Conservation (phyloP, 2,113 vertebrate species). For the Heloderma charlesbogerti region DNA sequence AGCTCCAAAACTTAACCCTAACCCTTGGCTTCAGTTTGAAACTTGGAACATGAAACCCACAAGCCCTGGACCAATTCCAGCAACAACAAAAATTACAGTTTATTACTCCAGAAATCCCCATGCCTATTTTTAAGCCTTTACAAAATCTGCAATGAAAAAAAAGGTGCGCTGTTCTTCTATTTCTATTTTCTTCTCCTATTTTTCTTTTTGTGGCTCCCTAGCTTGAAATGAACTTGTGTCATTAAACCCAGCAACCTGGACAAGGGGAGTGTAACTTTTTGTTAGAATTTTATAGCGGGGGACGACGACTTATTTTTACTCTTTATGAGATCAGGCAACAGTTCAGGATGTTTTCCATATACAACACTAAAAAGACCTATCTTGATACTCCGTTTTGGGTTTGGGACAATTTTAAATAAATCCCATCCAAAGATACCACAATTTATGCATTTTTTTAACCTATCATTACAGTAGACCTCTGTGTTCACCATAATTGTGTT, state of each 20-base stretch:
- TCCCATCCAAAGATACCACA: background rate
- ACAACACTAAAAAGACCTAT: background rate
- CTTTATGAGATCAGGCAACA: background rate
- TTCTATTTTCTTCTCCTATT: background rate
- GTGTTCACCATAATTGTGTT: background rate
- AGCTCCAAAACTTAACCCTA: background rate
- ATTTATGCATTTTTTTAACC: background rate
- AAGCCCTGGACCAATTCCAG: background rate
- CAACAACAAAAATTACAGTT: background rate
- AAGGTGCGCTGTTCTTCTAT: background rate
- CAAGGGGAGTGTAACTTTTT: background rate
- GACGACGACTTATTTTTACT: background rate
- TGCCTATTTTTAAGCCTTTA: background rate
- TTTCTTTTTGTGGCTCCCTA: accelerated
- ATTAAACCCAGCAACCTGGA: background rate
- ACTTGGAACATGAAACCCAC: background rate
- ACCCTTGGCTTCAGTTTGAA: slow-evolving; percentile 36
- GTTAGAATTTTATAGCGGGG: background rate
- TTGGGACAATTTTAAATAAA: background rate
- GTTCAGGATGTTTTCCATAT: background rate
- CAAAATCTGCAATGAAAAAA: background rate
- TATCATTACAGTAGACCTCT: background rate
- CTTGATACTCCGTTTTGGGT: background rate
- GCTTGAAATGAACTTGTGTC: background rate
- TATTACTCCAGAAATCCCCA: background rate